Conservation (phyloP, 2,797 vertebrate species). For the Paramormyrops hopkinsi region DNA sequence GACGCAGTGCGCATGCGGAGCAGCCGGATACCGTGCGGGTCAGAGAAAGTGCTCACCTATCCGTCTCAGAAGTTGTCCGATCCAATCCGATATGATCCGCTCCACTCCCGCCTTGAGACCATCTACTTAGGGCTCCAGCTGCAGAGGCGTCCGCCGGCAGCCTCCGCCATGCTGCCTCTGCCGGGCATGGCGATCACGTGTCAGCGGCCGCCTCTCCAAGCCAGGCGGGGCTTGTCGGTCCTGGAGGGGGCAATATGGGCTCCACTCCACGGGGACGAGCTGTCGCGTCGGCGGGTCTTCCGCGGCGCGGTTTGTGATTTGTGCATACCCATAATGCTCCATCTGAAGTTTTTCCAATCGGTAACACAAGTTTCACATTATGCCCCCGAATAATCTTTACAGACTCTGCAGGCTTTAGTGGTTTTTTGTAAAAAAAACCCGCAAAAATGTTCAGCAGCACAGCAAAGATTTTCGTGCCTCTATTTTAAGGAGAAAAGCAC, state of each 20-base stretch:
- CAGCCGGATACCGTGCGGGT: neutral
- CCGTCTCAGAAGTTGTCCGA: neutral
- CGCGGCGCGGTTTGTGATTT: neutral
- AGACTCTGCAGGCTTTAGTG: neutral
- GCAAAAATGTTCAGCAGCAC: neutral
- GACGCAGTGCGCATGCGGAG: neutral
- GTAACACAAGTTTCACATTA: neutral
- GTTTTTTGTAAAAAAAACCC: neutral
- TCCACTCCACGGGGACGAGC: neutral
- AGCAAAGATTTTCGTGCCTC: neutral
- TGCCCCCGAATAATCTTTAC: neutral
- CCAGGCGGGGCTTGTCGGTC: neutral
- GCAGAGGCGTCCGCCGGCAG: neutral
- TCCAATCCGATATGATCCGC: neutral
- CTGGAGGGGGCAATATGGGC: neutral
- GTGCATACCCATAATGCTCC: neutral
- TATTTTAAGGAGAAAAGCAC: neutral
- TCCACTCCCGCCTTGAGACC: neutral
- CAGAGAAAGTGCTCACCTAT: neutral
- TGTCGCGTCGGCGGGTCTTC: neutral
- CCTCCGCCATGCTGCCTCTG: conserved; percentile 1
- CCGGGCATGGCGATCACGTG: neutral
- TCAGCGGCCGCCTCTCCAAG: neutral
- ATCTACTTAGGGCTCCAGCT: neutral
- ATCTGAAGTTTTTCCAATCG: neutral